Evolutionary conservation across 2,797 vertebrate species (phyloP), one percentile per base, ranked within the genome.

Genomic region (Amphiprion clarkii): DNA sequence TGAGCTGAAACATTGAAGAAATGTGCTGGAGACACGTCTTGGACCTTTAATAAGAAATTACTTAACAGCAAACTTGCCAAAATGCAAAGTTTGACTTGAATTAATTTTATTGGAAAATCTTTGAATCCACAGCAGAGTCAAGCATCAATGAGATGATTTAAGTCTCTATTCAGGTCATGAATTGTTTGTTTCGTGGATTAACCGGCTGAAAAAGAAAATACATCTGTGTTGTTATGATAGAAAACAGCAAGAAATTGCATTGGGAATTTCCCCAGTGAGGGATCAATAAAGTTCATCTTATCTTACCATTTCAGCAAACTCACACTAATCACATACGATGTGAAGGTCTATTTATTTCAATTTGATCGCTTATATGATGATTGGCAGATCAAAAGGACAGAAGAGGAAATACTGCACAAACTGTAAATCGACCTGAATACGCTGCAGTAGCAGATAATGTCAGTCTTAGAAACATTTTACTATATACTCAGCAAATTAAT

Each of bases 71-170:
- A 8, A 33, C 33, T 33, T 33, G 7, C 33, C 33, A 33, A 14
- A 48, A 13, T 68, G 36, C 6, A 17, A 14, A 46, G 39, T 63
- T 16, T 42, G 40, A 7, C 5, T 55, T 51, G 36, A 36, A 53
- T 65, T 27, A 2, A 61, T 59, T 64, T 64, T 25, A 74, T 48
- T 23, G 8, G 46, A 21, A 58, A 27, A 17, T 57, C 19, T 42
- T 60, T 19, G 21, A 25, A 8, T 19, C 29, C 31, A 55, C 27
- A 64, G 4, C 17, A 31, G 12, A 14, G 5, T 14, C 21, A 21
- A 56, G 13, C 14, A 12, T 29, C 5, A 33, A 9, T 21, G 31
- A 11, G 40, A 9, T 1, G 11, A 14, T 63, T 54, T 44, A 53
- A 67, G 3, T 9, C 27, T 51, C 16, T 54, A 44, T 56, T 40